phyloP scores from a whole-genome alignment of 2,888 invertebrate species.

The Agrochola circellaris region DNA sequence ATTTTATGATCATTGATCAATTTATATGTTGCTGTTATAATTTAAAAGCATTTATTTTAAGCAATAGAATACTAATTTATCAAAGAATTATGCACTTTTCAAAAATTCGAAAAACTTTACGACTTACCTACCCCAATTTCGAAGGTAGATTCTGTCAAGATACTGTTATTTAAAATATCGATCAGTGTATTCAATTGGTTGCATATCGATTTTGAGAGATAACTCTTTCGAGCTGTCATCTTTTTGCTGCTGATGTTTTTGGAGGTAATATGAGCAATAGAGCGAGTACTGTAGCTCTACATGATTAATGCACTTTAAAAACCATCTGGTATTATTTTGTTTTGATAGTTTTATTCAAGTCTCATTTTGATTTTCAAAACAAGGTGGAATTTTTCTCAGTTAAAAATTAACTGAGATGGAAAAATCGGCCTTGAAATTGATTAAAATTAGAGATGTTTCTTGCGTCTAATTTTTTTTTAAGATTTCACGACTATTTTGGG shows the following conservation, averaged over 20 bases:
- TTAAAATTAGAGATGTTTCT: neutral
- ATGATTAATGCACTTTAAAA: neutral
- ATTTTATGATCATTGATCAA: neutral
- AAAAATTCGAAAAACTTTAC: neutral
- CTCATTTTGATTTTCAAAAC: neutral
- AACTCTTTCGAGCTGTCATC: neutral
- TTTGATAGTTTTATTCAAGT: neutral
- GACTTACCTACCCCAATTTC: neutral
- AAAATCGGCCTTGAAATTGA: neutral
- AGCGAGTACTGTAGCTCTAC: neutral
- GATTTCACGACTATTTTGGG: constrained; percentile 11
- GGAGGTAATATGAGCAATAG: neutral
- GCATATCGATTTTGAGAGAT: neutral
- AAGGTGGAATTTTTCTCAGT: too few species aligned
- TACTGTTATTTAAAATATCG: neutral
- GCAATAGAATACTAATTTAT: neutral
- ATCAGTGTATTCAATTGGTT: neutral
- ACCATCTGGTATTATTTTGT: neutral
- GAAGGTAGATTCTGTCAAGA: neutral
- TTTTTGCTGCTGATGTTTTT: neutral
- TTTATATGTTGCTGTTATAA: neutral
- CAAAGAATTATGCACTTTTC: neutral
- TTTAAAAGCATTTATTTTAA: neutral
- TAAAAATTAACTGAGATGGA: neutral
- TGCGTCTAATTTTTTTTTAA: neutral